Evolutionary conservation across 2,113 vertebrate genomes (phyloP), one percentile per base, ranked within the genome.

Genomic region (Suricata suricatta): DNA sequence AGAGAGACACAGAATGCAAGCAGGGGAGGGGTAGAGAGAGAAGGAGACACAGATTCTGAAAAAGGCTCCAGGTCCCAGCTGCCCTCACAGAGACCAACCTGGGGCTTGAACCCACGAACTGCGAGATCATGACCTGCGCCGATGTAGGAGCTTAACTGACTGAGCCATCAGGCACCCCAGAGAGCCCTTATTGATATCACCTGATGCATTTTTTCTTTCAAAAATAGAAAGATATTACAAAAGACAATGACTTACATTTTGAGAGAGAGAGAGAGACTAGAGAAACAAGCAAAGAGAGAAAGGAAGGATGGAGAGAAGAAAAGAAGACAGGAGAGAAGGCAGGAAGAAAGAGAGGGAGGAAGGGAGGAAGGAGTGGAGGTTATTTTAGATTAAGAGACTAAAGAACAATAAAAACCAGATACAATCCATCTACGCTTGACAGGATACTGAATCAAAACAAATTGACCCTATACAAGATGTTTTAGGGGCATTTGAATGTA

Each of bases 321-420:
- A 21, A 3, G 17, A 66, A 17, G 6, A 54, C 15, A 54, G 52
- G 52, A 17, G 52, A 54, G 52, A 33, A 31, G 7, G 7, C 0
- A 21, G 7, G 8, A 4, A 5, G 21, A 25, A 8, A 66, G 9
- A 3, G 11, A n/a, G 50, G 10, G n/a, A 47, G 7, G 54, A 1
- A 81, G 12, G 54, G 1, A 81, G 12, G 25, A 29, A 52, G 13
- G 64, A 23, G 7, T 5, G 7, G 29, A 25, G 38, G 35, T 21
- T 44, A 57, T 44, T 68, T 41, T 69, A 86, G n/a, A 41, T 33
- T 85, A 31, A 31, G 9, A 68, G 60, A 68, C 60, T 69, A 41
- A 68, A 86, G 72, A 57, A 15, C 14, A 27, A 27, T 16, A 66
- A n/a, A 76, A 66, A 64, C 66, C 27, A 66, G 52, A 60, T 57